These are phyloP conservation scores for Pocillopora meandrina DNA, from an alignment of 92 coral and sea anemone species.

Conservation along the genomic window DNA sequence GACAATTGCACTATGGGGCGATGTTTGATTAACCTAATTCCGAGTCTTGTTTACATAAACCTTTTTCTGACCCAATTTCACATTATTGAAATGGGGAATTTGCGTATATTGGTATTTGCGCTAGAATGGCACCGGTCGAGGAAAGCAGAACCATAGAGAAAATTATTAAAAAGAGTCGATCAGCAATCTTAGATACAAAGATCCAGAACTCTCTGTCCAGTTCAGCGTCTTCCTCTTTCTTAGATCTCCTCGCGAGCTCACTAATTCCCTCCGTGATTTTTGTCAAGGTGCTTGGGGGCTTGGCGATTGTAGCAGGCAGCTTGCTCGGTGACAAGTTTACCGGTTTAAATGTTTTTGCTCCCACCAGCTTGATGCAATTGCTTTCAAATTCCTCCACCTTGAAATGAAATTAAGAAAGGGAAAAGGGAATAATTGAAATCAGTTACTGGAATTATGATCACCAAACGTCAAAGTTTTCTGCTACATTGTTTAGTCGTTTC, in stretches of 20 bases:
- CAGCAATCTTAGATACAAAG: conserved; percentile 62
- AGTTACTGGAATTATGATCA: not conserved
- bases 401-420: not conserved
- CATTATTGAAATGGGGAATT: not conserved
- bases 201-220: conserved; percentile 74
- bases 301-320: conserved; percentile 2
- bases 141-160: conserved; percentile 52
- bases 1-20: no score
- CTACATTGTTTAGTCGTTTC: not conserved
- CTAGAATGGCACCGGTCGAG: conserved; percentile 59
- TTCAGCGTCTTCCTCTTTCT: conserved; percentile 43
- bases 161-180: conserved; percentile 63
- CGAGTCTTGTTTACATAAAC: not conserved
- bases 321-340: conserved; percentile 27
- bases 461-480: not conserved
- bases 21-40: not conserved
- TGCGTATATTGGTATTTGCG: conserved; percentile 67
- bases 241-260: conserved; percentile 54
- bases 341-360: conserved; percentile 52
- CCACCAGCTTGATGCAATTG: conserved; percentile 54
- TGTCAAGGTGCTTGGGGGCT: conserved; percentile 19
- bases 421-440: not conserved
- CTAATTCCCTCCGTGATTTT: conserved; percentile 62
- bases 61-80: not conserved
- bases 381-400: conserved; percentile 43